Evolutionary conservation across 2,797 vertebrate genomes (phyloP), one percentile per base, ranked within the genome.

Genomic region (Enteromius trimaculatus): DNA sequence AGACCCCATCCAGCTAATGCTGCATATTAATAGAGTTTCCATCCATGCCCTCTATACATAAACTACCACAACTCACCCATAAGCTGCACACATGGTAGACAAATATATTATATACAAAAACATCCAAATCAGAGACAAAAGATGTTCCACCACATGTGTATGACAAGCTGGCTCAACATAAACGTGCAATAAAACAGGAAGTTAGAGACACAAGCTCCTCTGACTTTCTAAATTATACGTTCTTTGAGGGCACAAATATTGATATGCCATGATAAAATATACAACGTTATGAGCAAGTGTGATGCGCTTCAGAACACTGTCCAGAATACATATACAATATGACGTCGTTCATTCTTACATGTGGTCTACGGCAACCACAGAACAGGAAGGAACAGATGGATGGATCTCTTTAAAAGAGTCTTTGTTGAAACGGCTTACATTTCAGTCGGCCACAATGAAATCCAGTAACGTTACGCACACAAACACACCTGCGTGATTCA

Each of bases 271-370:
- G 29, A 16, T 66, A 47, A 79, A 66, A 79, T 79, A 79, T 66
- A 49, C 77, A 79, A 51, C 0, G 11, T 51, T 78, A 85, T 60
- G 62, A 26, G 29, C 13, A 37, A 69, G 64, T 16, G 37, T 72
- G 75, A 64, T 58, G 29, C 29, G 16, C 79, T 49, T 72, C 55
- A 82, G 16, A 66, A 75, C 17, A 51, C 60, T 21, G 62, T 82
- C 60, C 71, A 82, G 80, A 68, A 53, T 66, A 82, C 44, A 82
- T 58, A 81, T 66, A 82, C 62, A 76, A 82, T 44, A 82, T 31
- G 31, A 55, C 14, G 17, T 55, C 49, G 55, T 55, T 66, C 4
- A n/a, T 66, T 53, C 60, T 65, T 65, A 66, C 17, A 68, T 55
- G 60, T 51, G 71, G 80, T 76, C 49, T 31, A 39, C 11, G 6